Evolutionary conservation across 2,888 invertebrate species (phyloP), one percentile per base, ranked within the genome.

Genomic region (Kuschelorhynchus macadamiae): DNA sequence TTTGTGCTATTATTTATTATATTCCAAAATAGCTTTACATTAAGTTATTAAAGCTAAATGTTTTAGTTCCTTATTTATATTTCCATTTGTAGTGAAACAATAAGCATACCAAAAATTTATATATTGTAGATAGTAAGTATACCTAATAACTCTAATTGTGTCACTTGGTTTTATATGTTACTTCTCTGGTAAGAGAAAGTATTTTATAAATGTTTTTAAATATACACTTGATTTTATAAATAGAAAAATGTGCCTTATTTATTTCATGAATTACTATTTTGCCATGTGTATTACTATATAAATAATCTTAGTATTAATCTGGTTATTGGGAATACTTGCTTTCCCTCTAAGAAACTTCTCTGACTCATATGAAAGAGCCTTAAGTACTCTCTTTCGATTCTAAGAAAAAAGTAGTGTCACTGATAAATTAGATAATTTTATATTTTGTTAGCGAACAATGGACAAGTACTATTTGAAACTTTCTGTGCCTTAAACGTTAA

Each of bases 141-240:
- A 52, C 3, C 9, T 11, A 36, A 25, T 25, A 25, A 25, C 7
- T 25, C 11, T 61, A 42, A 56, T 14, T 50, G 30, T 67, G 62
- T 62, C 56, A 56, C 56, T 53, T 47, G 46, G 50, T 67, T 67
- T 67, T 67, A 41, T 67, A 67, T 62, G 62, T 67, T n/a, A n/a
- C n/a, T n/a, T n/a, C n/a, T n/a, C n/a, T n/a, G n/a, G n/a, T n/a
- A n/a, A n/a, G n/a, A n/a, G n/a, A n/a, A n/a, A n/a, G n/a, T n/a
- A n/a, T n/a, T 67, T 67, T 67, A 56, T 67, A 62, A 67, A 49
- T 67, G 67, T 67, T 50, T 66, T 50, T 56, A 41, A 67, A 67
- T 67, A 67, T 62, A 67, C 50, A 61, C 25, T 49, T 60, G 41
- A 47, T 49, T 53, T 60, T 41, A 33, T 59, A 57, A 39, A 20